Evolutionary conservation across 2,888 invertebrate genomes (phyloP), one percentile per base, ranked within the genome.

Genomic region (Boloria euphrosyne): DNA sequence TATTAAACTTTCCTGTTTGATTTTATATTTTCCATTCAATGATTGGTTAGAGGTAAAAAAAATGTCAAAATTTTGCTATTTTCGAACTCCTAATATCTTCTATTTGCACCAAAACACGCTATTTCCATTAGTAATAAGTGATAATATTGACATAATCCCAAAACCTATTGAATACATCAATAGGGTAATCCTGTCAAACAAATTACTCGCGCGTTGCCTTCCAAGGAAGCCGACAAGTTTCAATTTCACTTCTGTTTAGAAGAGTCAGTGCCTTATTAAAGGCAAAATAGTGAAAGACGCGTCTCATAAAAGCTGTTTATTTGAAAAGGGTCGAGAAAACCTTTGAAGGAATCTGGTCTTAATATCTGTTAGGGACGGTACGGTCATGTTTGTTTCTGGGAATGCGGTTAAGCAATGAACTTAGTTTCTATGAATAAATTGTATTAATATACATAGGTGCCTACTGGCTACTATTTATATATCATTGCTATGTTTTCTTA

Each of bases 351-450:
- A 78, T 76, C 75, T 74, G 65, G 70, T 70, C 73, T 78, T 78
- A 78, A 80, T 80, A 80, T 78, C 78, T 78, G 7, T 78, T 74
- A 80, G 77, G 77, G 76, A 74, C 47, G 73, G 69, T 68, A 72
- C 71, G 66, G 61, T 49, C 65, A 50, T 67, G 71, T 71, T 69
- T 71, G 68, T 63, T 65, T 50, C 61, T 22, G 69, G 63, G 50
- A 44, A 63, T 60, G 44, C 13, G 55, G 3, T n/a, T n/a, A 16
- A 27, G 49, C 17, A 14, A 7, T 59, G 38, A 6, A n/a, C 47
- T 16, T 31, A 5, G 31, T 49, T 17, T 13, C 3, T 55, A 14
- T 18, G 44, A 43, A 44, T 38, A 1, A 14, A 43, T 17, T 2
- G 2, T 46, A 46, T 14, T 57, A n/a, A 38, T 10, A 31, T 31